Conservation (phyloP, 2,113 vertebrate species). For the Eleginops maclovinus region DNA sequence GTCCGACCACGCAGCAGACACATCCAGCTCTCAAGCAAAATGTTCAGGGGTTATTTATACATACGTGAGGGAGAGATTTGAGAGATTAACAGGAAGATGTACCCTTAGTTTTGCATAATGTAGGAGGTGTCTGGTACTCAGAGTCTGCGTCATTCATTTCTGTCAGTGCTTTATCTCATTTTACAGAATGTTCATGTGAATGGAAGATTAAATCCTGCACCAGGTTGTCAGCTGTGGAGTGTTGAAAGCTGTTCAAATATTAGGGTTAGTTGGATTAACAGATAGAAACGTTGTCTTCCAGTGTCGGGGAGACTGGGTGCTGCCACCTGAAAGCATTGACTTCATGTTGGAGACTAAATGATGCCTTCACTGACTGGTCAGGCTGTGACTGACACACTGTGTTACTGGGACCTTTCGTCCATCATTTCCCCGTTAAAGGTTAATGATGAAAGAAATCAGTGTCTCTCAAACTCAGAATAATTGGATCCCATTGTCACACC, state of each 20-base stretch:
- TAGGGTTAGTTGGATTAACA: neutral
- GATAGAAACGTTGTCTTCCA: no score
- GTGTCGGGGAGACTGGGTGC: conserved; percentile 44
- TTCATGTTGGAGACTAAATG: conserved; percentile 70
- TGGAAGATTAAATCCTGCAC: conserved; percentile 11
- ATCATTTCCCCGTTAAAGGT: no score
- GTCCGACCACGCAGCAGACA: conserved; percentile 6
- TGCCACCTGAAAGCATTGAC: conserved; percentile 65
- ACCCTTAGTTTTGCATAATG: neutral
- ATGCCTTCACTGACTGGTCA: conserved; percentile 18
- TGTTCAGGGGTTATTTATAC: neutral
- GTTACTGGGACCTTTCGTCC: neutral
- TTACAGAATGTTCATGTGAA: neutral
- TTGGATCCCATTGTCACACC: neutral
- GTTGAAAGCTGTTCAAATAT: neutral
- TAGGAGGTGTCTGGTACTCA: conserved; percentile 1
- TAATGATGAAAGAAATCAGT: no score
- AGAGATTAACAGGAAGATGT: neutral
- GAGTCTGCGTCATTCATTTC: conserved; percentile 11
- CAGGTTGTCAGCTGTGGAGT: neutral
- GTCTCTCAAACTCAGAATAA: no score
- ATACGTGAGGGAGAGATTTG: neutral
- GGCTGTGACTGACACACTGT: neutral
- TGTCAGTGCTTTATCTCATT: no score
- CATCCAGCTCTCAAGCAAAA: neutral